Base-by-base conservation (phyloP, 1,140 invertebrate genomes). In the Grapholita molesta region DNA sequence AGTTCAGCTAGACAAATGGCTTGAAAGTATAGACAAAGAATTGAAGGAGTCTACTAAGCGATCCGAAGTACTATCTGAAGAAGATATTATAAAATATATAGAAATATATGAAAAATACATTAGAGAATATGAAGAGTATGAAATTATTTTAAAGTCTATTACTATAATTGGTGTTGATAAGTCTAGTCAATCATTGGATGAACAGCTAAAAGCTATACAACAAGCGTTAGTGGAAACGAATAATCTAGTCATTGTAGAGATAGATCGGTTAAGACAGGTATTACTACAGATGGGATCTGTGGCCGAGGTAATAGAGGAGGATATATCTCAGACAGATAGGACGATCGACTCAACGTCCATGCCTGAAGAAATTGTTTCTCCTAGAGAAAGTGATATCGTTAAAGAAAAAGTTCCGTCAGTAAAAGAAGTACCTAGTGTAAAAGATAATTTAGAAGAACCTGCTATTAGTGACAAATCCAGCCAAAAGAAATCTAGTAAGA, bases 331-430 rank as follows among this genome's bases (percentile, higher is more conserved):
- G 76, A 92, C 92, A n/a, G 93, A 94, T 76, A 92, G 93, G 70
- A 94, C 94, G 15, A 89, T 94, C 64, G 93, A 94, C 79, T 94
- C 94, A 21, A 93, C 92, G 55, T 94, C 93, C 71, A 94, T 94
- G 93, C 93, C 93, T 15, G 92, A 94, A 80, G 94, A 94, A 86
- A 90, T 94, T 70, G 89, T 87, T 64, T 70, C 82, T 28, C 86
- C 89, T 23, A 81, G 78, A 70, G 80, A 83, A 67, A 48, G 42
- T 12, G 72, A 80, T 21, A 61, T 73, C 32, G 38, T 70, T 7
- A 69, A 75, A 69, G 38, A 72, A 35, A 75, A 80, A 32, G 57
- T 23, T 30, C 7, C 28, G 8, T 11, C 66, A 68, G 70, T 75
- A 42, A 73, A 74, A 70, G 57, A 65, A 65, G 42, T 77, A 55